phyloP scores from a whole-genome alignment of 2,888 invertebrate genomes.

The Acanthoscelides obtectus region DNA sequence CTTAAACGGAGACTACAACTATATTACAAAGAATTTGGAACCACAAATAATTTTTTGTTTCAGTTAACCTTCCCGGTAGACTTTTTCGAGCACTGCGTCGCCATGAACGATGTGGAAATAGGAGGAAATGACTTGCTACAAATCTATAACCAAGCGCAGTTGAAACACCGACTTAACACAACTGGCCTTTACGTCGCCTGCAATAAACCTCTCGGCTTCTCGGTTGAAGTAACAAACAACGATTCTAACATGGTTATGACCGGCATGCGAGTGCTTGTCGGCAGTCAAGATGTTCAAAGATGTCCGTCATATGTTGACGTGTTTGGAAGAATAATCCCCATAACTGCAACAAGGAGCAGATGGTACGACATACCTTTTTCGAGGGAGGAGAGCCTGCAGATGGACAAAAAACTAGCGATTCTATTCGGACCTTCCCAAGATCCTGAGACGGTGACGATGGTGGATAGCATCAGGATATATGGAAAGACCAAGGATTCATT shows the following conservation, averaged over 20 bases:
- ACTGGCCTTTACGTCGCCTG: conserved; percentile 88
- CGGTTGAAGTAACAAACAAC: conserved; percentile 80
- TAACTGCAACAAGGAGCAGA: conserved; percentile 60
- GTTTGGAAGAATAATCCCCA: conserved; percentile 36
- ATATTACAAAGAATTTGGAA: no score
- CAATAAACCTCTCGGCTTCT: conserved; percentile 85
- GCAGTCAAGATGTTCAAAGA: conserved; percentile 74
- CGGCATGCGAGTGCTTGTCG: conserved; percentile 68
- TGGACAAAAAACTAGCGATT: conserved; percentile 85
- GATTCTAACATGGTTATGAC: conserved; percentile 87
- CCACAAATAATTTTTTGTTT: no score
- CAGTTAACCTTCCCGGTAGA: conserved; percentile 64
- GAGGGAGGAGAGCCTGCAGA: conserved; percentile 86
- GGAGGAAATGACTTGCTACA: conserved; percentile 93
- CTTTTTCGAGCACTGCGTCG: conserved; percentile 93
- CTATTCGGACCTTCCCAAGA: conserved; percentile 83
- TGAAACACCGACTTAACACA: conserved; percentile 86
- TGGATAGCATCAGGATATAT: conserved; percentile 87
- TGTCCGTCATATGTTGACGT: conserved; percentile 71
- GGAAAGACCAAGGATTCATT: conserved; percentile 94
- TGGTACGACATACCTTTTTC: conserved; percentile 97
- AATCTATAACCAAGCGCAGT: conserved; percentile 88
- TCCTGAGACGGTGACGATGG: conserved; percentile 82
- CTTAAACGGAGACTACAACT: no score
- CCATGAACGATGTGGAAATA: conserved; percentile 89